Conservation (phyloP, 2,113 vertebrate genomes). For the Gnathonemus echidnorhynchus region DNA sequence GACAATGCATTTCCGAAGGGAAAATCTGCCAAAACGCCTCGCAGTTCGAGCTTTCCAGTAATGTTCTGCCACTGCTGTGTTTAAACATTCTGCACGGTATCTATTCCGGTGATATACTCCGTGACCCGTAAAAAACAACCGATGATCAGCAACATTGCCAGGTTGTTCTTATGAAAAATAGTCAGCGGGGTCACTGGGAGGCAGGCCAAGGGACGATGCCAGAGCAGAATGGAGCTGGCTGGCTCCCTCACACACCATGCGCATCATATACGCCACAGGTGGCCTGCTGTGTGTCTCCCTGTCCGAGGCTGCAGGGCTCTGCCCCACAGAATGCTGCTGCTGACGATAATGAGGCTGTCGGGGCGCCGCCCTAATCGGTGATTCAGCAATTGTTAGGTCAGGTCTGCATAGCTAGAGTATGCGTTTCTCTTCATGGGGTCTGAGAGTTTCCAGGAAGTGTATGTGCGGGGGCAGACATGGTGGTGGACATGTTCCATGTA, state of each 20-base stretch:
- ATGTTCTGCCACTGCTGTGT: not conserved
- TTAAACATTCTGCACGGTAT: not conserved
- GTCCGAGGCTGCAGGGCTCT: not conserved
- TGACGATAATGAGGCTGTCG: conserved; percentile 2
- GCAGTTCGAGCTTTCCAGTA: not conserved
- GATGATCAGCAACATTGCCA: not conserved
- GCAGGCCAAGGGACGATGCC: not conserved
- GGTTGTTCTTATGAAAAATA: not conserved
- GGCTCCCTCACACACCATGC: not conserved
- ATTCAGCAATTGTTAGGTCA: not conserved
- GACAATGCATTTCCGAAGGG: not conserved
- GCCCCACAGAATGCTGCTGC: conserved; percentile 17
- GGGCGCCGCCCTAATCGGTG: not conserved
- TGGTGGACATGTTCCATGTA: not conserved
- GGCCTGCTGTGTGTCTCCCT: not conserved
- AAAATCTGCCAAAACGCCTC: not conserved
- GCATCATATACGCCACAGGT: not conserved
- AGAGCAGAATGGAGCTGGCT: not conserved
- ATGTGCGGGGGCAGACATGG: not conserved
- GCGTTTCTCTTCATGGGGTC: not conserved
- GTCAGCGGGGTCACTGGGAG: not conserved
- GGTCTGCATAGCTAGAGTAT: not conserved
- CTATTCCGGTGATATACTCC: not conserved
- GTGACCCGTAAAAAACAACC: not conserved
- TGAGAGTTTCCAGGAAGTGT: not conserved